Evolutionary conservation across 1,140 invertebrate genomes (phyloP).

Genomic region (Gonioctena quinquepunctata): DNA sequence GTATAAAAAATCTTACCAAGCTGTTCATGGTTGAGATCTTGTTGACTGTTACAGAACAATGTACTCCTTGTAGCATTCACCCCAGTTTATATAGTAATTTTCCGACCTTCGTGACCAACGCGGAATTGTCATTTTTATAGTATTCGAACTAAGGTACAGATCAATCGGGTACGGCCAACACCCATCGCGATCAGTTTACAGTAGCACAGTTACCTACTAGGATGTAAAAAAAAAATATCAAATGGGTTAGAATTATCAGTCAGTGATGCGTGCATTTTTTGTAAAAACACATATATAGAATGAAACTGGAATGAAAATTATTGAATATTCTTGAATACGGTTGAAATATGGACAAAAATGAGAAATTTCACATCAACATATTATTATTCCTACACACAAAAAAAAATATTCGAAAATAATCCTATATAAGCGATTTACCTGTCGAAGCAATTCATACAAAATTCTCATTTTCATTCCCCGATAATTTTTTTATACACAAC

Average conservation of each 20-base stretch:
- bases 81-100: slow-evolving; percentile 4
- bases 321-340: too few species aligned
- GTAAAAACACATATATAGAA: too few species aligned
- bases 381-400: too few species aligned
- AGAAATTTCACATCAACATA: too few species aligned
- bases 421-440: too few species aligned
- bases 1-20: neutral
- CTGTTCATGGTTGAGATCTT: neutral
- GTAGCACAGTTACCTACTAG: too few species aligned
- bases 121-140: neutral
- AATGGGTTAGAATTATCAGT: neutral
- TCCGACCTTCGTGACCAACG: neutral
- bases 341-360: too few species aligned
- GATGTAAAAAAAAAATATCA: neutral
- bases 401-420: too few species aligned
- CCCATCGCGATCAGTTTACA: neutral
- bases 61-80: neutral
- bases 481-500: too few species aligned
- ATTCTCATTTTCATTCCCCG: too few species aligned
- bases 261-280: neutral
- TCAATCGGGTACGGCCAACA: neutral
- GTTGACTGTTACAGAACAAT: neutral
- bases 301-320: too few species aligned
- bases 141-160: neutral
- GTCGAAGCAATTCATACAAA: too few species aligned